phyloP scores from a whole-genome alignment of 2,888 invertebrate genomes.

The Torymus aiolomorphi region DNA sequence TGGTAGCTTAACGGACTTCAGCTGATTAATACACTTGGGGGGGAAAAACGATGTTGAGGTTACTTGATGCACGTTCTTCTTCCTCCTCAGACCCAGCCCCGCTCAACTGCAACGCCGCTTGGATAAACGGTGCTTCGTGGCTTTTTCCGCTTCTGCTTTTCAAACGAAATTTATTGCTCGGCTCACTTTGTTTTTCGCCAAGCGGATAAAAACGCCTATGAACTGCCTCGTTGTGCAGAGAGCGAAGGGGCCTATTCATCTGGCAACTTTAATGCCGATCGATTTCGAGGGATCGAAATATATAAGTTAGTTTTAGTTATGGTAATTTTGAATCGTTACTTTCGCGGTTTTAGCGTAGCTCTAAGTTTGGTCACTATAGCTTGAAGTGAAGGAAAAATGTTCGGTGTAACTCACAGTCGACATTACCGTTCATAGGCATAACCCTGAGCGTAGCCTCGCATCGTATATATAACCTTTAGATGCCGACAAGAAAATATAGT shows the following conservation, averaged over 20 bases:
- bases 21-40: slow-evolving; percentile 51
- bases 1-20: slow-evolving; percentile 50
- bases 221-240: too few relatives aligned
- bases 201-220: too few relatives aligned
- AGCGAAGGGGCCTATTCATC: too few relatives aligned
- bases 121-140: slow-evolving; percentile 10
- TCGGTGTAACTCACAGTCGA: slow-evolving; percentile 16
- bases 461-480: slow-evolving; percentile 20
- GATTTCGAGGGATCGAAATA: too few relatives aligned
- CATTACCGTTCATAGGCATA: slow-evolving; percentile 7
- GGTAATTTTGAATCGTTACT: slow-evolving; percentile 19
- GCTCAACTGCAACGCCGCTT: slow-evolving; percentile 20
- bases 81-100: neutral
- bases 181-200: neutral
- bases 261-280: too few relatives aligned
- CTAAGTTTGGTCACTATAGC: neutral
- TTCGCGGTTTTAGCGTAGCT: slow-evolving; percentile 2
- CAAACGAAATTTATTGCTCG: neutral
- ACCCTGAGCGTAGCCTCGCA: slow-evolving; percentile 25
- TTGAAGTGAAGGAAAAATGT: neutral
- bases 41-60: slow-evolving; percentile 46
- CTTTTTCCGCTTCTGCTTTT: neutral
- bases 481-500: slow-evolving; percentile 4
- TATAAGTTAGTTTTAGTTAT: neutral
- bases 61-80: slow-evolving; percentile 33